phyloP scores from a whole-genome alignment of 53 echinoderm and acorn worm species.

The Paracentrotus lividus region DNA sequence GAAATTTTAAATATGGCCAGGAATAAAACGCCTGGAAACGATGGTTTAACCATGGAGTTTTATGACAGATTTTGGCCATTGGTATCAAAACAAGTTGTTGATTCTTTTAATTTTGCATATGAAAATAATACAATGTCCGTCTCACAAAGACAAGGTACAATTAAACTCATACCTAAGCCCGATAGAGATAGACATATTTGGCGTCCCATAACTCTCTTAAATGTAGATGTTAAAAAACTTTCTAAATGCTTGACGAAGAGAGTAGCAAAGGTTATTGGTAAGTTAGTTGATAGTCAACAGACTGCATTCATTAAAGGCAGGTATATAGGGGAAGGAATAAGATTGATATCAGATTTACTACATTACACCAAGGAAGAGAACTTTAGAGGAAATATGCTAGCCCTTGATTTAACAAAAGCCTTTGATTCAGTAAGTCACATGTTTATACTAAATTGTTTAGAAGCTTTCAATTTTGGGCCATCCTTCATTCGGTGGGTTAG shows the following conservation, averaged over 20 bases:
- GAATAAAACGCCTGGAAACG: conserved; percentile 28
- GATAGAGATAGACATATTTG: neutral
- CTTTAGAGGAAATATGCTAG: neutral
- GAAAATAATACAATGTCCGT: conserved; percentile 15
- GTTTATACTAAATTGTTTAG: conserved; percentile 11
- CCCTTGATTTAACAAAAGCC: conserved; percentile 23
- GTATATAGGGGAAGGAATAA: conserved; percentile 34
- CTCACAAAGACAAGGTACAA: conserved; percentile 20
- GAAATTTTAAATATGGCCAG: neutral
- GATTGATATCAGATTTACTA: conserved; percentile 12
- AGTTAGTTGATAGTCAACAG: conserved; percentile 16
- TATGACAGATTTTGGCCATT: conserved; percentile 31
- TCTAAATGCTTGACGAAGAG: too few species aligned
- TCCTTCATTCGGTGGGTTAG: conserved; percentile 18
- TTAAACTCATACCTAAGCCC: conserved; percentile 19
- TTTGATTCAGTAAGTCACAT: conserved; percentile 10
- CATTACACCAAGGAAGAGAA: neutral
- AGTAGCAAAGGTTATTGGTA: neutral
- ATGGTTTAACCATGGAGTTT: conserved; percentile 38
- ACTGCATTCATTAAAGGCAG: conserved; percentile 3
- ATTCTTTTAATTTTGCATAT: conserved; percentile 25
- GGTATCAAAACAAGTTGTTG: neutral
- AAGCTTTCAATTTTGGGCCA: conserved; percentile 47
- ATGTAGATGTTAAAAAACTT: conserved; percentile 38
- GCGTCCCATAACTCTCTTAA: conserved; percentile 20